Conservation (phyloP, 2,888 invertebrate genomes). For the Brachycybe producta region DNA sequence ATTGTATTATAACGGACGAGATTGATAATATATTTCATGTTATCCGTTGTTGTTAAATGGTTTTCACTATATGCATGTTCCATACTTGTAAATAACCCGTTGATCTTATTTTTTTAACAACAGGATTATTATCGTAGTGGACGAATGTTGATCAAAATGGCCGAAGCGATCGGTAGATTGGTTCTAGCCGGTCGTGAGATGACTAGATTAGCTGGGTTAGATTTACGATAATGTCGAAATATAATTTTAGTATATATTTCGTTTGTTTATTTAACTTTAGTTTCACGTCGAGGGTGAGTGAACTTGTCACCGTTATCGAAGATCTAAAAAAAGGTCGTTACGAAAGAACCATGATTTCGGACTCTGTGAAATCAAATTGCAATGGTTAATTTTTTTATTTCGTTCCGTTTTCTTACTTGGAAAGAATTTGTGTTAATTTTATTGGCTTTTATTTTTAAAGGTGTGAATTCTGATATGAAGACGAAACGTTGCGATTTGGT, state of each 20-base stretch:
- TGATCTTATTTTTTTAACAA: too few relatives aligned
- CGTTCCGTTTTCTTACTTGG: neutral
- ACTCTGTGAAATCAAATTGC: conserved; percentile 9
- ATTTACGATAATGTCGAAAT: neutral
- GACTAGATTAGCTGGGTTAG: conserved; percentile 70
- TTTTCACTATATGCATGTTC: too few relatives aligned
- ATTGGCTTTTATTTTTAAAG: neutral
- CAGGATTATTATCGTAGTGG: conserved; percentile 95
- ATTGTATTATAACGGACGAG: conserved; percentile 19
- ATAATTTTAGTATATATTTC: neutral
- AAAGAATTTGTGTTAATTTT: neutral
- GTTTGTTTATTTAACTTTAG: conserved; percentile 23
- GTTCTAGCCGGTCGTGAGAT: conserved; percentile 90
- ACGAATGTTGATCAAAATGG: conserved; percentile 87
- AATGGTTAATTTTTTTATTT: neutral
- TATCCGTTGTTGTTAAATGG: too few relatives aligned
- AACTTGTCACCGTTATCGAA: conserved; percentile 66
- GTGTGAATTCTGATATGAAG: neutral
- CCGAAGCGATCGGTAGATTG: conserved; percentile 90
- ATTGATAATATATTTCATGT: neutral
- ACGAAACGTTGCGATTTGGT: conserved; percentile 15
- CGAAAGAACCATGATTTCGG: conserved; percentile 51
- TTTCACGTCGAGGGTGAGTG: conserved; percentile 83
- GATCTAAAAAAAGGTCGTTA: conserved; percentile 51
- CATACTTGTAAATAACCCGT: too few relatives aligned